phyloP scores from a whole-genome alignment of 2,888 invertebrate genomes.

The Crematogaster levior region DNA sequence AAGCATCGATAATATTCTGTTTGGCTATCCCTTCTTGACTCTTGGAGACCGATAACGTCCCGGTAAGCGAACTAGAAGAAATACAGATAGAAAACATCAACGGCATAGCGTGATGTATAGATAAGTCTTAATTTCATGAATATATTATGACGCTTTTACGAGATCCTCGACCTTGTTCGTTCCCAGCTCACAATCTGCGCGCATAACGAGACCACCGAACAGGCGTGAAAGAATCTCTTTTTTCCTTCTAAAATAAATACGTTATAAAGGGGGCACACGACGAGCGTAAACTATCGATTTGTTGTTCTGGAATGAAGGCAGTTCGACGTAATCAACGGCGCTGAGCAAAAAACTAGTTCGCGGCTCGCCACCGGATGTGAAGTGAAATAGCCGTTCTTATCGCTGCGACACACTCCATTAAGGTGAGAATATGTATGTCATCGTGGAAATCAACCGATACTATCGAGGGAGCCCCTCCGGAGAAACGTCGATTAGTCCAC shows the following conservation, averaged over 20 bases:
- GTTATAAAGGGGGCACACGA: constrained; percentile 36
- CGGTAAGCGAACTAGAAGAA: background rate
- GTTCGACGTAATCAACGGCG: constrained; percentile 40
- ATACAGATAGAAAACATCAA: constrained; percentile 46
- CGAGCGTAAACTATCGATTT: constrained; percentile 48
- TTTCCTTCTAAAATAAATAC: constrained; percentile 46
- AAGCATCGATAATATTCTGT: background rate
- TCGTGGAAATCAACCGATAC: background rate
- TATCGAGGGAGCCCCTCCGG: background rate
- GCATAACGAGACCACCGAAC: background rate
- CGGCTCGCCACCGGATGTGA: constrained; percentile 12
- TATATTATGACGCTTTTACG: constrained; percentile 39
- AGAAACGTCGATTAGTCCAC: background rate
- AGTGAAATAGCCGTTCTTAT: constrained; percentile 34
- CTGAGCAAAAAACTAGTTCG: constrained; percentile 2
- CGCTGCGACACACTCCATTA: constrained; percentile 16
- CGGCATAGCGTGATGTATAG: constrained; percentile 35
- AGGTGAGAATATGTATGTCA: constrained; percentile 31
- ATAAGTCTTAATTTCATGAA: constrained; percentile 52
- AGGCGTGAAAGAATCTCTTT: background rate
- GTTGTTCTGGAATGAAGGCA: constrained; percentile 42
- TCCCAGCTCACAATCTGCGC: constrained; percentile 37
- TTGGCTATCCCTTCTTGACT: background rate
- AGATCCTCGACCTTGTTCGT: constrained; percentile 50
- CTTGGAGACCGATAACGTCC: background rate